Evolutionary conservation across 2,888 invertebrate species (phyloP).

Genomic region (Conops quadrifasciatus): DNA sequence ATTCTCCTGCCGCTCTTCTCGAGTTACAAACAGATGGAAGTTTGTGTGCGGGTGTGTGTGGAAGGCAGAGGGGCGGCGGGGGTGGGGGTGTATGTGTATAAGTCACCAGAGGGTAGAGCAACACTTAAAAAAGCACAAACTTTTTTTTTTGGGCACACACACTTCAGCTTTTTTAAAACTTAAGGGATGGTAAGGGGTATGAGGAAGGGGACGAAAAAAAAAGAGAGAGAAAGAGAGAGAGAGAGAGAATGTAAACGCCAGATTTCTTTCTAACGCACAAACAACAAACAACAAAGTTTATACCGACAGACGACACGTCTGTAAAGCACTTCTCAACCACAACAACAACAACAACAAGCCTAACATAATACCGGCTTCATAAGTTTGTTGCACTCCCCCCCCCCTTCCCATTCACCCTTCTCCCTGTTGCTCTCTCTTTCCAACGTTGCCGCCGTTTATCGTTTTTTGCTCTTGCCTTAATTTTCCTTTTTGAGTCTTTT

Average conservation of each 20-base stretch:
- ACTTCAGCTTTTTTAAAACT: no score
- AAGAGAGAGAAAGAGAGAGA: neutral
- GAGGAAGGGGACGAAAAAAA: neutral
- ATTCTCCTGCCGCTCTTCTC: neutral
- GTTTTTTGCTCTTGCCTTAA: neutral
- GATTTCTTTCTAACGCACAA: no score
- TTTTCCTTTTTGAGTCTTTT: conserved; percentile 13
- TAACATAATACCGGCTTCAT: no score
- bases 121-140: no score
- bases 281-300: no score
- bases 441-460: neutral
- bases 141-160: no score
- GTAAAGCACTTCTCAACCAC: neutral
- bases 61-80: neutral
- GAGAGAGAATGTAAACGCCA: no score
- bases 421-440: neutral
- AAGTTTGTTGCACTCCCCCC: no score
- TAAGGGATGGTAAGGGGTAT: no score
- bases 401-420: neutral
- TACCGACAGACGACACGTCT: no score
- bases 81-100: conserved; percentile 33
- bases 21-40: conserved; percentile 24
- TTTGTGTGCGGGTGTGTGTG: conserved; percentile 22
- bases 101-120: no score
- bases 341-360: neutral